Evolutionary conservation across 2,888 invertebrate genomes (phyloP), one percentile per base, ranked within the genome.

Genomic region (Pandemis corylana): DNA sequence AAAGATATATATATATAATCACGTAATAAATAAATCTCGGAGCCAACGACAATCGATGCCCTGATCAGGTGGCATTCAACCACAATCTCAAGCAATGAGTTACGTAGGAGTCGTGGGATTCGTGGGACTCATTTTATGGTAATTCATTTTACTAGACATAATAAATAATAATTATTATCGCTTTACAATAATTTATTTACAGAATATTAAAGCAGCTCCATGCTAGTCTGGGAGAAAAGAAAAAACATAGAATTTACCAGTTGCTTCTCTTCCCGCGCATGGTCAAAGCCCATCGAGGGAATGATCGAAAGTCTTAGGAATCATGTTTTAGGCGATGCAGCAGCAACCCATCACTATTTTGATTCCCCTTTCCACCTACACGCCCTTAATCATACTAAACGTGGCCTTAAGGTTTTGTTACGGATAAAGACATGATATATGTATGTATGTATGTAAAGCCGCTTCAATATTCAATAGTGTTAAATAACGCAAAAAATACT

Each of bases 71-170:
- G 51, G 13, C 49, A 51, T 51, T 51, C 2, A 51, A 5, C n/a
- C 51, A n/a, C 13, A 51, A 51, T 51, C 51, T n/a, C 5, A 51
- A 51, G n/a, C 6, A n/a, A 51, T 51, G n/a, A 51, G n/a, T 51
- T 51, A 51, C n/a, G n/a, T 51, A 51, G 51, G n/a, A 51, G 51
- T 51, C 51, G n/a, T n/a, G 13, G 51, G n/a, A n/a, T n/a, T 51
- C 51, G n/a, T n/a, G 13, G 51, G n/a, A 51, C 51, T n/a, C 4
- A n/a, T 13, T 51, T 51, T n/a, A 51, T 51, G n/a, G 51, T 51
- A n/a, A 51, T 51, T 6, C 5, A 6, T 6, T 51, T 51, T n/a
- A n/a, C 51, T 51, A n/a, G n/a, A 6, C 7, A n/a, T 51, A n/a
- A 51, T n/a, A 51, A 51, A 51, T 51, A 51, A 51, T n/a, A 1